Base-by-base conservation (phyloP, 2,113 vertebrate species). In the Puntigrus tetrazona region DNA sequence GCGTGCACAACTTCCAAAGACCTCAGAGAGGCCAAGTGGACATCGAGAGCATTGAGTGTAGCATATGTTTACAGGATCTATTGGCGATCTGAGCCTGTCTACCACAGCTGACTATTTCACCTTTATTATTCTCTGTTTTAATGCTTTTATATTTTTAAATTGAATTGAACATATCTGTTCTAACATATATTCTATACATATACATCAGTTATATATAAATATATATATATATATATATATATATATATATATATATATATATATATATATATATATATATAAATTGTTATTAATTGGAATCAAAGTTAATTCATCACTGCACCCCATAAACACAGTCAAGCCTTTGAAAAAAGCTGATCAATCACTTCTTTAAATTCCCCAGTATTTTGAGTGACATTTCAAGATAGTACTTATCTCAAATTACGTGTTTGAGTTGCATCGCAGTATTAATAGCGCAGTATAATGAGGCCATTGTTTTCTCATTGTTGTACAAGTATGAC, bases 31-130 rank as follows among this genome's bases (percentile, higher is more conserved):
- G 81, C 89, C 84, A 89, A 91, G 92, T 87, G 88, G 84, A 87
- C 65, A 36, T 22, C 20, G 63, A 67, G 16, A 65, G 31, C 87
- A 84, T 89, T 92, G 92, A 65, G 20, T 2, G 70, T 93, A 91
- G 92, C 92, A 92, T 88, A 88, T 90, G 90, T 90, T 89, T 86
- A 87, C 13, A 81, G 34, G 43, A 84, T 31, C 25, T 75, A 29
- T 18, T 14, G 73, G 72, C n/a, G 63, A 73, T 52, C 47, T 83
- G 72, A 69, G 8, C 45, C 63, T 87, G 83, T 87, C 86, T 63
- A 20, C 3, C 61, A 78, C 86, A 85, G 50, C 86, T 87, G 79
- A 27, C 50, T n/a, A 27, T 22, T 36, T 83, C 45, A 27, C n/a
- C 34, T 55, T 55, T 55, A 31, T 79, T 63, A 38, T 45, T 47